Evolutionary conservation across 64 coral and sea anemone species (phyloP).

Genomic region (Montipora cactus): DNA sequence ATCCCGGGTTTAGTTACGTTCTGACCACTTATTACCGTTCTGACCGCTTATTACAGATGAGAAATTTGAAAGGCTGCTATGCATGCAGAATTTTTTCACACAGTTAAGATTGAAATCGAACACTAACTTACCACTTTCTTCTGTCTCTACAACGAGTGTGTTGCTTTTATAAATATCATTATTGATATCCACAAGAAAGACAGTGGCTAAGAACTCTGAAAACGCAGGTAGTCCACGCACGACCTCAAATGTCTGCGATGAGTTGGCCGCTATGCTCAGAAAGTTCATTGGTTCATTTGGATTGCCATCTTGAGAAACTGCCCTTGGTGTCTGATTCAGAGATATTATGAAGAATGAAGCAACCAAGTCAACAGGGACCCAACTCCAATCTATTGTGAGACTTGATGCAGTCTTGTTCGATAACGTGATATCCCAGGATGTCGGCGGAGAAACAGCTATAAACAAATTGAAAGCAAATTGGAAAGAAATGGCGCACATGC

Average conservation of each 20-base stretch:
- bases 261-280: not conserved
- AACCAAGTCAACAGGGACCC: not conserved
- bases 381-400: not conserved
- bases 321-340: not conserved
- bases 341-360: not conserved
- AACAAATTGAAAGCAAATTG: not conserved
- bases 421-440: not conserved
- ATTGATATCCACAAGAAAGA: not conserved
- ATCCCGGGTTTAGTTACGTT: too few species aligned
- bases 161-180: slow-evolving; percentile 2
- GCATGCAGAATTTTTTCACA: too few species aligned
- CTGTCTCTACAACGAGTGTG: not conserved
- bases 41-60: too few species aligned
- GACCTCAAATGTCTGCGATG: not conserved
- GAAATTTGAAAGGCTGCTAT: not conserved
- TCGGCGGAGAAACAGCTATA: not conserved
- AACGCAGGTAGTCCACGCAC: not conserved
- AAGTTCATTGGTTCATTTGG: not conserved
- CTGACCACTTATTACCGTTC: too few species aligned
- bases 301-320: not conserved
- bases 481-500: too few species aligned
- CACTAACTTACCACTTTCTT: slow-evolving; percentile 4
- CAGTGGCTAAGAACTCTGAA: not conserved
- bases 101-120: too few species aligned
- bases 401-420: not conserved